These are phyloP conservation scores for Lasiurus cinereus DNA, from an alignment of 2,113 vertebrate species.

Conservation along the genomic window DNA sequence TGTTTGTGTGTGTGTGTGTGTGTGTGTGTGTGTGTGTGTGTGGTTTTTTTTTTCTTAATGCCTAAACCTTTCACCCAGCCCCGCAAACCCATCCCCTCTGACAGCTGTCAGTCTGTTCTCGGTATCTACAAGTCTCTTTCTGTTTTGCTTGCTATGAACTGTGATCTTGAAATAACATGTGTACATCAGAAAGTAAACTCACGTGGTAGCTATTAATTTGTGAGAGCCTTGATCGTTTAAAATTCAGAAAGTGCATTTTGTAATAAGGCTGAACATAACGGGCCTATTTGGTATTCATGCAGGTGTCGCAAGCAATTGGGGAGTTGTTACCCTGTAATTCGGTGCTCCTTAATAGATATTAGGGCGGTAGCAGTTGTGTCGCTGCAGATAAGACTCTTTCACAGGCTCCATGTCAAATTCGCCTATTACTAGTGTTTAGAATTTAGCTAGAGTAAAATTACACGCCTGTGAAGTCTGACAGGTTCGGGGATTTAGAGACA, in stretches of 20 bases:
- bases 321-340: conserved; percentile 86
- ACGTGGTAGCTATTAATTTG: conserved; percentile 84
- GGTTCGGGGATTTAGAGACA: conserved; percentile 61
- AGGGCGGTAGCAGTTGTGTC: conserved; percentile 82
- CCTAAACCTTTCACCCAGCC: neutral
- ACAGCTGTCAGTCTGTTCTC: neutral
- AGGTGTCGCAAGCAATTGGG: conserved; percentile 87
- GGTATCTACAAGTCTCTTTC: neutral
- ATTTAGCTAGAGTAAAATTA: conserved; percentile 78
- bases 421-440: conserved; percentile 78
- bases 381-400: conserved; percentile 81
- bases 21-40: neutral
- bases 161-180: conserved; percentile 83
- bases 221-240: conserved; percentile 86
- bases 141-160: conserved; percentile 35
- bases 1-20: neutral
- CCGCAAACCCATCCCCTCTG: neutral
- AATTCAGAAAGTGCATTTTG: conserved; percentile 86
- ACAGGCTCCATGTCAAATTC: conserved; percentile 78
- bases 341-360: conserved; percentile 86
- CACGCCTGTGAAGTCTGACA: conserved; percentile 63
- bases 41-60: neutral
- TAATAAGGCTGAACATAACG: conserved; percentile 82
- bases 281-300: conserved; percentile 86
- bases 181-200: conserved; percentile 69